Conservation (phyloP, 2,888 invertebrate genomes). For the Drosophila colorata region DNA sequence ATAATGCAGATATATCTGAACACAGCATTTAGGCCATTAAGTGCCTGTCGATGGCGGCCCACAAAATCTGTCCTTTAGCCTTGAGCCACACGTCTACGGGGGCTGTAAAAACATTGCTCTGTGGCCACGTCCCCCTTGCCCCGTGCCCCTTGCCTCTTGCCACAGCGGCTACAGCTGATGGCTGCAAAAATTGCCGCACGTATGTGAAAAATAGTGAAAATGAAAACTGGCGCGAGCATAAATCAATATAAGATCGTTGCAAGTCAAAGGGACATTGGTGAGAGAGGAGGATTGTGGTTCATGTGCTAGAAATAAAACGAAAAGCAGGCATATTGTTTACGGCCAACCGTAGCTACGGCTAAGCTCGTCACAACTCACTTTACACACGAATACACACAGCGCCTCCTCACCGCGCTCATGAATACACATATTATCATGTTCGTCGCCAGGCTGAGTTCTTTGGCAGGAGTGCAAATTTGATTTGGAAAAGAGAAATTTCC, state of each 20-base stretch:
- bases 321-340: slow-evolving; percentile 41
- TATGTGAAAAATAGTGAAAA: slow-evolving; percentile 56
- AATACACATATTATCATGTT: neutral
- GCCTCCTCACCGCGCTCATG: slow-evolving; percentile 1
- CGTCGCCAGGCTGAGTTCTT: neutral
- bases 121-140: no score
- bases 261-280: neutral
- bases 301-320: slow-evolving; percentile 7
- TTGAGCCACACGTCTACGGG: slow-evolving; percentile 54
- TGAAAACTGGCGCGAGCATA: slow-evolving; percentile 64
- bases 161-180: slow-evolving; percentile 47
- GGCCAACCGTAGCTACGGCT: slow-evolving; percentile 10
- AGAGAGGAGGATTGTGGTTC: no score
- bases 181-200: slow-evolving; percentile 47
- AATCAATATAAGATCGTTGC: slow-evolving; percentile 61
- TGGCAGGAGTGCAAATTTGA: slow-evolving; percentile 45
- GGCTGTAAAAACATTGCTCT: slow-evolving; percentile 46
- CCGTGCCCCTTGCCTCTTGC: no score
- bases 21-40: slow-evolving; percentile 54
- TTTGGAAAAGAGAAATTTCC: slow-evolving; percentile 35
- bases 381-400: slow-evolving; percentile 19
- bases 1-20: slow-evolving; percentile 28
- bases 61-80: slow-evolving; percentile 47
- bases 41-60: slow-evolving; percentile 63
- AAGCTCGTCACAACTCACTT: slow-evolving; percentile 30